Percentiles rank a stretch among this genome's conserved stretches.
phyloP scores from a whole-genome alignment of 2,113 vertebrate species.

The Leptocoma aspasia region DNA sequence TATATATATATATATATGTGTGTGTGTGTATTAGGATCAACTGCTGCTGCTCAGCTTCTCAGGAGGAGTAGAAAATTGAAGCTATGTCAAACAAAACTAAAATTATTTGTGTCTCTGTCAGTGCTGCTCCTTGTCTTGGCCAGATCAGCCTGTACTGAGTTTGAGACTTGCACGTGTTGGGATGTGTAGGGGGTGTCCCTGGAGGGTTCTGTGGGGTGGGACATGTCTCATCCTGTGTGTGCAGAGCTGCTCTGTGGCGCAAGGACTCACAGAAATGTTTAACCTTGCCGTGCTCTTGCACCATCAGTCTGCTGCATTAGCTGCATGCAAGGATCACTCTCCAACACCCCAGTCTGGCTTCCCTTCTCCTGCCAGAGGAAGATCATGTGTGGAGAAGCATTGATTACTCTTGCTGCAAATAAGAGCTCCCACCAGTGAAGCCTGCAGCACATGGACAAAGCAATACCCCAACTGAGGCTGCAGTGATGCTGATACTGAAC shows the following conservation, averaged over 20 bases:
- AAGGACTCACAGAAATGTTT: neutral
- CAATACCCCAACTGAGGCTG: neutral
- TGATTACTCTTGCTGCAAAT: neutral
- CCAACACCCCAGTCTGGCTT: neutral
- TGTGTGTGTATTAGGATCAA: neutral
- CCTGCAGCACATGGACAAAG: accelerated
- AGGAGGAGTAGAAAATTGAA: neutral
- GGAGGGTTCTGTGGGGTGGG: neutral
- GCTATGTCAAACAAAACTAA: neutral
- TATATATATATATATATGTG: neutral
- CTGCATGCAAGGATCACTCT: neutral
- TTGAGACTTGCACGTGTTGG: neutral
- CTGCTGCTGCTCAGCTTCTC: neutral
- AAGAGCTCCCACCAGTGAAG: neutral
- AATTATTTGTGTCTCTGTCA: neutral
- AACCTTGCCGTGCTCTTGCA: too few relatives aligned
- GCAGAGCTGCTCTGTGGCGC: neutral
- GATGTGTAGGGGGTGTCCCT: neutral
- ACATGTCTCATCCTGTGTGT: neutral
- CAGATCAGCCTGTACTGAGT: neutral
- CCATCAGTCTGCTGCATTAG: neutral
- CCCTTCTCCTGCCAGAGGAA: neutral
- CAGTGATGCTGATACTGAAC: neutral
- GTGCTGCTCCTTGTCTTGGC: neutral
- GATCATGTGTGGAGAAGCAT: accelerated